Evolutionary conservation across 2,888 invertebrate genomes (phyloP), one percentile per base, ranked within the genome.

Genomic region (Synanthedon tipuliformis): DNA sequence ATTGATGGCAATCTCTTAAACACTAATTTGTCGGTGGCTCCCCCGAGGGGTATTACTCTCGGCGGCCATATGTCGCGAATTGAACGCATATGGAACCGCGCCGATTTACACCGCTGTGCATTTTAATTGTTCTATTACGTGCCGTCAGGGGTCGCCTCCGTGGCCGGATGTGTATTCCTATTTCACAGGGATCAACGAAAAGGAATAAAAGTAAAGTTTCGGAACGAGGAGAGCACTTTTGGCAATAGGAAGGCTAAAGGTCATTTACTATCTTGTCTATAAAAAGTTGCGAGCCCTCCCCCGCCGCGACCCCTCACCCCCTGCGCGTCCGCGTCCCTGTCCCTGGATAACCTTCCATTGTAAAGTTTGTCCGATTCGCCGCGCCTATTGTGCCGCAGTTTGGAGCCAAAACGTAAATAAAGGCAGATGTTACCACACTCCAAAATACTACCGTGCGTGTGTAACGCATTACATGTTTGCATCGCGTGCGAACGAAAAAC

Each of bases 401-500:
- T 78, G 75, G 73, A 83, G 80, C 80, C 82, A 75, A 82, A 85
- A 85, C 84, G 84, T 86, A 86, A 86, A 87, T 87, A 86, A 86
- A 86, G 63, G 79, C 86, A 87, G 86, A 86, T 87, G 86, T 86
- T 84, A 77, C 86, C 82, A 67, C 75, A 78, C 81, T 81, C 78
- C 77, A 72, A 75, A 80, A 75, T 69, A 68, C 71, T 66, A 63
- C 61, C 56, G 62, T 62, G 59, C 57, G 58, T 55, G 57, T 56
- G 51, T 53, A 52, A 64, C 58, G 54, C 54, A 54, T 53, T 61
- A 55, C 62, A 71, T 60, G 57, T 58, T 41, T 55, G 48, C 40
- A 8, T 34, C 12, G 11, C 23, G 40, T 41, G 52, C 60, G 60
- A 51, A 4, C 49, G 7, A 71, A 68, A 66, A 13, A 52, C 51